Conservation (phyloP, 2,113 vertebrate genomes). For the Acinonyx jubatus region DNA sequence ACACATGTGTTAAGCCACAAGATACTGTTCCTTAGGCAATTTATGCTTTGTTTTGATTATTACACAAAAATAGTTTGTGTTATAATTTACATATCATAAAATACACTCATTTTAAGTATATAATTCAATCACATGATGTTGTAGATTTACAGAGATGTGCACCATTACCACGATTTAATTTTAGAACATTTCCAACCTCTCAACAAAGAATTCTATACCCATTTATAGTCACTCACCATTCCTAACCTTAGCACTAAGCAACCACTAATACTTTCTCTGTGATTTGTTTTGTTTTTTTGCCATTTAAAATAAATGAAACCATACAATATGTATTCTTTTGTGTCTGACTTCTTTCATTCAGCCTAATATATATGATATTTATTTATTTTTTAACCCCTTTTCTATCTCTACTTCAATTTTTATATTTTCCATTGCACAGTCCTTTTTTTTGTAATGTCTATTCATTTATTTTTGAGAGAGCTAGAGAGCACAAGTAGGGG, state of each 20-base stretch:
- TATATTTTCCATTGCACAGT: not conserved
- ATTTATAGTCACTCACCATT: not conserved
- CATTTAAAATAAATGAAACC: not conserved
- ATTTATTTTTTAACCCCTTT: not conserved
- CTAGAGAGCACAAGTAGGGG: no score
- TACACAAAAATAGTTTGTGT: not conserved
- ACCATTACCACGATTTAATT: not conserved
- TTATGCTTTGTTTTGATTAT: not conserved
- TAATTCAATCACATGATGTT: not conserved
- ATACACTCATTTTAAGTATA: not conserved
- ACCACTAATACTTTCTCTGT: not conserved
- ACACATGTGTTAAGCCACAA: not conserved
- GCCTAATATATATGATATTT: not conserved
- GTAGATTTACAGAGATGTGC: not conserved
- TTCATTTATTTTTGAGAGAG: no score
- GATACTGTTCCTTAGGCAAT: not conserved
- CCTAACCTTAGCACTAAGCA: not conserved
- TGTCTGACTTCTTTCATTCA: not conserved
- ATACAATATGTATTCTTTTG: not conserved
- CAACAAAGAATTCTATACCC: not conserved
- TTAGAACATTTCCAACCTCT: not conserved
- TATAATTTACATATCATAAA: not conserved
- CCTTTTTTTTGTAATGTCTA: not conserved
- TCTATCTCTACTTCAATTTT: not conserved
- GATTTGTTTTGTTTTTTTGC: slow-evolving; percentile 17